Conservation (phyloP, 92 coral and sea anemone genomes). For the Parazoanthus swiftii region DNA sequence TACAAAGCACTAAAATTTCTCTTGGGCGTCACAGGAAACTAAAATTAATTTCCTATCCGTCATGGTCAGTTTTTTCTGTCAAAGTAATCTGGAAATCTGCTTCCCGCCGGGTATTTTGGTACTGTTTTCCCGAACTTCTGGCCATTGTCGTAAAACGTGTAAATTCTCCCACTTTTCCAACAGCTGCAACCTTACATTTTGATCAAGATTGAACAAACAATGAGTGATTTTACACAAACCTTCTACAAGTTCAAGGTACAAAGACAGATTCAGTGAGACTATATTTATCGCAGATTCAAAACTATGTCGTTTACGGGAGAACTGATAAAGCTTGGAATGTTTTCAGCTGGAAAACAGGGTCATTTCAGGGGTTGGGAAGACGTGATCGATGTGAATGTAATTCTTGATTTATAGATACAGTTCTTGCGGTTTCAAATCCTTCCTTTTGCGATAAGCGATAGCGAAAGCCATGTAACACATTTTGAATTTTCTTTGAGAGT, state of each 20-base stretch:
- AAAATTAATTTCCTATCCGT: slow-evolving; percentile 48
- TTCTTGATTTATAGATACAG: slow-evolving; percentile 16
- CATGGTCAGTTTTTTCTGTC: slow-evolving; percentile 37
- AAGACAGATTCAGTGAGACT: neutral
- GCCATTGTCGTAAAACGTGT: slow-evolving; percentile 21
- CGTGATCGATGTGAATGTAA: slow-evolving; percentile 19
- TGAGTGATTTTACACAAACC: neutral
- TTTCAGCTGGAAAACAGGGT: slow-evolving; percentile 15
- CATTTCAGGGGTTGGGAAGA: slow-evolving; percentile 24
- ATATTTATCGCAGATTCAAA: neutral
- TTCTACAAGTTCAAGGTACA: neutral
- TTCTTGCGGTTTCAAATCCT: slow-evolving; percentile 4
- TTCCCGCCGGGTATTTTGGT: slow-evolving; percentile 12
- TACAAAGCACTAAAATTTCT: slow-evolving; percentile 16
- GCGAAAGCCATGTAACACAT: neutral
- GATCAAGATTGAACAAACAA: slow-evolving; percentile 1
- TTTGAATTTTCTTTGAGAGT: neutral
- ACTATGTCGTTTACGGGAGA: neutral
- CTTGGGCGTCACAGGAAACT: slow-evolving; percentile 45
- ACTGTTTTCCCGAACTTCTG: slow-evolving; percentile 10
- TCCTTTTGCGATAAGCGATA: neutral
- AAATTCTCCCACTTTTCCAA: slow-evolving; percentile 39
- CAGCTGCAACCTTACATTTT: slow-evolving; percentile 6
- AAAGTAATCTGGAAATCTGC: slow-evolving; percentile 19
- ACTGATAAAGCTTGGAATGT: slow-evolving; percentile 41